Percentiles rank a stretch among this genome's conserved stretches.
phyloP scores from a whole-genome alignment of 1,140 invertebrate genomes.

The Pachypeltis micranthus region DNA sequence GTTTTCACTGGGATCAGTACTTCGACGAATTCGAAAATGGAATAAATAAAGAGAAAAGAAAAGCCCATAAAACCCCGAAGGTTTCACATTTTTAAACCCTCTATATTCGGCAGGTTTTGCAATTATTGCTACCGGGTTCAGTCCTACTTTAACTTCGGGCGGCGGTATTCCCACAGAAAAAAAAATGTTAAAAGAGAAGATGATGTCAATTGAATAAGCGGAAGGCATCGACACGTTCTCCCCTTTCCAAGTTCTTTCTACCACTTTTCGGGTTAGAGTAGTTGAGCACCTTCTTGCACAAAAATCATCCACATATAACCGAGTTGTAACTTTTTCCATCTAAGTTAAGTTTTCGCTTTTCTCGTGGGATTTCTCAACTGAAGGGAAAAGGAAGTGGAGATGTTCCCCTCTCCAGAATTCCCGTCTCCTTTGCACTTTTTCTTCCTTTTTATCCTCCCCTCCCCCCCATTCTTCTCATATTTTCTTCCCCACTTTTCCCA shows the following conservation, averaged over 20 bases:
- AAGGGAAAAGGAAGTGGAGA: background rate
- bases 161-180: too few species aligned
- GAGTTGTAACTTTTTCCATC: conserved; percentile 9
- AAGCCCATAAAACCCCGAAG: too few species aligned
- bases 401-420: background rate
- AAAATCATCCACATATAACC: conserved; percentile 3
- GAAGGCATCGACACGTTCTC: background rate
- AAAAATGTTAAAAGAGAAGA: too few species aligned
- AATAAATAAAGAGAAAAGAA: too few species aligned
- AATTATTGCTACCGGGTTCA: too few species aligned
- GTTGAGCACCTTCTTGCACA: background rate
- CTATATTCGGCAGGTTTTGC: too few species aligned
- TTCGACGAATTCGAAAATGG: too few species aligned
- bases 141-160: too few species aligned
- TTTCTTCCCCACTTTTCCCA: background rate
- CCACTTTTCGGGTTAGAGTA: too few species aligned
- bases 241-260: background rate
- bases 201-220: background rate
- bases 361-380: background rate
- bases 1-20: too few species aligned
- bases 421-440: background rate
- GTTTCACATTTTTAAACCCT: too few species aligned
- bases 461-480: background rate
- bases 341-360: conserved; percentile 1
- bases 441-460: background rate